Evolutionary conservation across 2,888 invertebrate species (phyloP), one percentile per base, ranked within the genome.

Genomic region (Andrena marginata): DNA sequence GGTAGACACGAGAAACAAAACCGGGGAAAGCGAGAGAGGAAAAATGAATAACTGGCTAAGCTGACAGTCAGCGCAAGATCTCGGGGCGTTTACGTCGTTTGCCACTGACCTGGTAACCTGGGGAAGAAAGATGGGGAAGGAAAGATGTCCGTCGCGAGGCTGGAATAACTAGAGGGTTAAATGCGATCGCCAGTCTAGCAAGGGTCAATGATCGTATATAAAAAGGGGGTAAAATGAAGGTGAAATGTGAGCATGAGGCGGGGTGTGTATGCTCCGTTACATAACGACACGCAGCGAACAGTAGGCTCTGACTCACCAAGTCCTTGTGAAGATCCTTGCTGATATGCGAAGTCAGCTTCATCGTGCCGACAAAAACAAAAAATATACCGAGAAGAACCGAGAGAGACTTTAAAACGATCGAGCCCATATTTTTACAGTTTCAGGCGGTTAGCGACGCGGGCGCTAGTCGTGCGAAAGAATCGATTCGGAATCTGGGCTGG

Each of bases 271-370:
- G 71, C 33, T 31, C 23, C 13, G 65, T 82, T 83, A 83, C 69
- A 65, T 83, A 83, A 84, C 76, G 60, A 67, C n/a, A 65, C 13
- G 48, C 49, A 64, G 49, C 59, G 10, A 51, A 16, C 8, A 20
- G 60, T 48, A 26, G 31, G 60, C 49, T 69, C 20, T 23, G 49
- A 81, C 97, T 96, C 95, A 99, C 99, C 97, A 99, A 96, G 95
- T 99, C 99, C 95, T 98, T 98, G 94, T 99, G 99, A 85, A 99
- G 96, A 94, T 99, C 99, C 95, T 98, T 98, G 91, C 98, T 99
- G 88, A 99, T 96, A 91, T 97, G 96, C 87, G 98, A 98, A 84
- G 98, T 97, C 85, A 99, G 95, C 95, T 99, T 99, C 92, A 99
- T 97, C 79, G 97, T 96, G 79, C 99, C 99, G 87, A 99, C 98